Evolutionary conservation across 2,113 vertebrate species (phyloP), one percentile per base, ranked within the genome.

Genomic region (Upupa epops): DNA sequence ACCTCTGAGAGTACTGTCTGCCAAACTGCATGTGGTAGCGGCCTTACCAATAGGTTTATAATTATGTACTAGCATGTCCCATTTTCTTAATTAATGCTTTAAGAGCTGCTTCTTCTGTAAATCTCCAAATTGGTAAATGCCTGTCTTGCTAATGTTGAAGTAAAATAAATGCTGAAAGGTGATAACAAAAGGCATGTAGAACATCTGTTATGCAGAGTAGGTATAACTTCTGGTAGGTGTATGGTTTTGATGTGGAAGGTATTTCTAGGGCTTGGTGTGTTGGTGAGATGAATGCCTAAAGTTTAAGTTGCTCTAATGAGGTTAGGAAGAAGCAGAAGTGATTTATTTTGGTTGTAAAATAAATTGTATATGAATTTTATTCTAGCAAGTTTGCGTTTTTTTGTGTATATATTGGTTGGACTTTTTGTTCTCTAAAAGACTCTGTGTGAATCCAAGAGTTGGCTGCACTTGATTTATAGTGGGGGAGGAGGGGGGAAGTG

Each of bases 401-500:
- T 55, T 83, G 45, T 42, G 19, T 29, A 42, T 51, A n/a, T 49
- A 19, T 42, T 48, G 46, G 49, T 51, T 46, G 69, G 25, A 65
- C 10, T 12, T 25, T 29, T 16, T 48, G 49, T 31, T 26, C 10
- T 32, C 16, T 52, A 21, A 32, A 49, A 32, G 37, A 3, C 18
- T 86, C 77, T 66, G 26, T 84, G 59, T 3, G 0, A 36, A 52
- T 72, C 81, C 9, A 22, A 9, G 92, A 87, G 59, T 6, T 31
- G 74, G 26, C 71, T 72, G 74, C 0, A 0, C 40, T 40, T 55
- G 86, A 1, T 83, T 34, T 6, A 1, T 17, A 17, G 63, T 17
- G 84, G 85, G 81, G 82, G 79, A 76, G 90, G 78, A 72, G 88
- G 79, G 63, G 68, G 92, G 87, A 94, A 91, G 90, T 86, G 64